Evolutionary conservation across 2,888 invertebrate genomes (phyloP).

Genomic region (Lampropteryx suffumata): DNA sequence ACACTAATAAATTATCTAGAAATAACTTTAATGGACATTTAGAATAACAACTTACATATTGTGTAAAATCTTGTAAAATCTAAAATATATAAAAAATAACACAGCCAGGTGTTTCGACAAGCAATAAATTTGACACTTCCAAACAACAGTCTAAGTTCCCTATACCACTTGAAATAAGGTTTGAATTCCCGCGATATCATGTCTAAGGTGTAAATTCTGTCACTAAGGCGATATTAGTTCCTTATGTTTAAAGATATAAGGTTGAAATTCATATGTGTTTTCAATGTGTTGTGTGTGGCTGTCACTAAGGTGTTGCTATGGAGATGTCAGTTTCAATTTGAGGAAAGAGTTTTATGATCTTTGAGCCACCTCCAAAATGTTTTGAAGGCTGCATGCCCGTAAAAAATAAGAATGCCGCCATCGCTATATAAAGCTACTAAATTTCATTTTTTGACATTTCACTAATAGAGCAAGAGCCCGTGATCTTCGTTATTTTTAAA

Average conservation of each 20-base stretch:
- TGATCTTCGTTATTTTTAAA: too few species aligned
- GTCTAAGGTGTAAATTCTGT: background rate
- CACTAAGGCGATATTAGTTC: slow-evolving; percentile 1
- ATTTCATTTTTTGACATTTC: too few species aligned
- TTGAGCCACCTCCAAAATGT: slow-evolving; percentile 3
- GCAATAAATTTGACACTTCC: slow-evolving; percentile 11
- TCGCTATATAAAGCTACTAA: too few species aligned
- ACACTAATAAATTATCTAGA: too few species aligned
- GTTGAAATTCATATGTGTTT: slow-evolving; percentile 1
- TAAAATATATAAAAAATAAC: slow-evolving; percentile 11
- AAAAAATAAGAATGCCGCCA: too few species aligned
- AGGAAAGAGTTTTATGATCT: slow-evolving; percentile 7
- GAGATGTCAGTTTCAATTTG: slow-evolving; percentile 4
- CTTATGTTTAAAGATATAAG: background rate
- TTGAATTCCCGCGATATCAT: background rate
- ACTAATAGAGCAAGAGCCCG: too few species aligned
- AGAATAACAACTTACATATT: slow-evolving; percentile 8
- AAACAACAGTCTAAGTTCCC: background rate
- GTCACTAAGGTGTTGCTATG: slow-evolving; percentile 13
- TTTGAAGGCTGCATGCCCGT: slow-evolving; percentile 6
- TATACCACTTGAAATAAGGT: background rate
- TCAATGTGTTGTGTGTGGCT: background rate
- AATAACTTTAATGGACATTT: too few species aligned
- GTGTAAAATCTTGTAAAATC: slow-evolving; percentile 11
- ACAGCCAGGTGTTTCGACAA: slow-evolving; percentile 13